Evolutionary conservation across 2,888 invertebrate species (phyloP), one percentile per base, ranked within the genome.

Genomic region (Lasioglossum leucozonium): DNA sequence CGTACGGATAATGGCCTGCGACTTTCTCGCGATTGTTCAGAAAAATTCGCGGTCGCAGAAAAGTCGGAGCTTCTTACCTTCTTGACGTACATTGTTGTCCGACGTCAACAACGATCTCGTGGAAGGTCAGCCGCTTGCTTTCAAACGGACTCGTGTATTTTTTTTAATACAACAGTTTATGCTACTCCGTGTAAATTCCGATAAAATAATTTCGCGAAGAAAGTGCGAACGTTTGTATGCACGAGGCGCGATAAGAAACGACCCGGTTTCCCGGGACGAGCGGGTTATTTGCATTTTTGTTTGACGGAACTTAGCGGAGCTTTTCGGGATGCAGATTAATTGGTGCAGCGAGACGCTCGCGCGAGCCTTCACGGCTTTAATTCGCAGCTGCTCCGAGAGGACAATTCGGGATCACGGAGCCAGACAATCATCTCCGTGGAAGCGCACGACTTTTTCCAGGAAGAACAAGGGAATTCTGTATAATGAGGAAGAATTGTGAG

Each of bases 401-500:
- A 72, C 44, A 47, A 69, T 69, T 34, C 42, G 77, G 44, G 65
- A 44, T 58, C 72, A 42, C 72, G 77, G 62, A 47, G 44, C 81
- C 40, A 37, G 62, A 34, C 40, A 40, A 34, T 69, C 47, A 47
- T 47, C 22, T 85, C 78, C 87, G 80, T 51, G 55, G 89, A 84
- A 85, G 72, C 77, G 69, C 37, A 84, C 37, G 71, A 75, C 69
- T 78, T 82, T 82, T 90, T 89, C 88, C 71, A 67, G 82, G 89
- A 89, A 86, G 83, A 84, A 67, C 71, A 26, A 78, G 47, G 51
- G 80, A 84, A 76, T 87, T 78, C 85, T 74, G 82, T 83, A 73
- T 88, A 89, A 90, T 77, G 88, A 87, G 87, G 84, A 82, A 79
- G 85, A 84, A 82, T 85, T 75, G 82, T 79, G 82, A 79, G 79